Conservation (phyloP, 2,797 vertebrate species). For the Oryzias dopingdopingensis region DNA sequence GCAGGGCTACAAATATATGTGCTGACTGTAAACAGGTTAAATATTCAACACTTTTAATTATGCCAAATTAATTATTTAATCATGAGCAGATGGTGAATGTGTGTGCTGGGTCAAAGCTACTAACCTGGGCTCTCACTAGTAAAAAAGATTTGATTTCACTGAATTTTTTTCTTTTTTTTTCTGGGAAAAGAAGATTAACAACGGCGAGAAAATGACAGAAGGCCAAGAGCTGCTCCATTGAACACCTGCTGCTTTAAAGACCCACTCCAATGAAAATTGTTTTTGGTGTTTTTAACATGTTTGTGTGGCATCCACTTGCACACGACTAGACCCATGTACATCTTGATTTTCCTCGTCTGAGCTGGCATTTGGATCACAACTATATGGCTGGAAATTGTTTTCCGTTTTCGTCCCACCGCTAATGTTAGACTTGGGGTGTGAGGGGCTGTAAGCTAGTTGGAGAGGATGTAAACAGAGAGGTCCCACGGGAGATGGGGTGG, state of each 20-base stretch:
- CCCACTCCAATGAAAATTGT: not conserved
- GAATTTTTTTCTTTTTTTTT: conserved; percentile 21
- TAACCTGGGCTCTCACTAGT: conserved; percentile 41
- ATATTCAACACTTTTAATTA: conserved; percentile 76
- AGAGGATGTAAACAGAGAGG: too few relatives aligned
- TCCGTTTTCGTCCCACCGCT: too few relatives aligned
- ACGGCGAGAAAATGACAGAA: conserved; percentile 25
- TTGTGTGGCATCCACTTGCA: too few relatives aligned
- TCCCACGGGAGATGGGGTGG: too few relatives aligned
- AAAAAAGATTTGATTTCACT: conserved; percentile 53
- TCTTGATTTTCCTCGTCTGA: too few relatives aligned
- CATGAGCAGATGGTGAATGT: conserved; percentile 66
- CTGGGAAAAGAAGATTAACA: conserved; percentile 34
- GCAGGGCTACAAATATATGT: conserved; percentile 42
- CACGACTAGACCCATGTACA: too few relatives aligned
- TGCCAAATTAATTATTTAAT: conserved; percentile 74
- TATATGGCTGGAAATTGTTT: too few relatives aligned
- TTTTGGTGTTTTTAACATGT: too few relatives aligned
- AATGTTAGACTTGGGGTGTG: too few relatives aligned
- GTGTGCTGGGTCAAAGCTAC: conserved; percentile 55
- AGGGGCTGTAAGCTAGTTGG: too few relatives aligned
- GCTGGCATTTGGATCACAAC: too few relatives aligned
- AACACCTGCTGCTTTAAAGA: conserved; percentile 14
- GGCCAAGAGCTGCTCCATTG: conserved; percentile 30
- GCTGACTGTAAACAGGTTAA: conserved; percentile 66